phyloP scores from a whole-genome alignment of 2,888 invertebrate genomes.

The Sabellastarte sp. region DNA sequence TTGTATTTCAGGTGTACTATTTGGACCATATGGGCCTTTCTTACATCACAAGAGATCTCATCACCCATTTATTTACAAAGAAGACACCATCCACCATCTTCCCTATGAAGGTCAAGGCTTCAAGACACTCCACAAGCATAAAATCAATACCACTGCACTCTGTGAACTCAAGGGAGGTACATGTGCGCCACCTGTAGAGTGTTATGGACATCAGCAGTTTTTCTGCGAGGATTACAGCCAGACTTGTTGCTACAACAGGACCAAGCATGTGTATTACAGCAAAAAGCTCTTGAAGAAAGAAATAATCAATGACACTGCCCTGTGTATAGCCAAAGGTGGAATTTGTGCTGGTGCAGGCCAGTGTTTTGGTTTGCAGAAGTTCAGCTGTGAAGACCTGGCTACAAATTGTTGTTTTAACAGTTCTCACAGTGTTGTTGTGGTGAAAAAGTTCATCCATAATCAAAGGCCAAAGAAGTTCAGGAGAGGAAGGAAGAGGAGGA shows the following conservation, averaged over 20 bases:
- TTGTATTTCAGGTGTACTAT: neutral
- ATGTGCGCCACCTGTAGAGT: neutral
- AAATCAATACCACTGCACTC: neutral
- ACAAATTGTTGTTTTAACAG: neutral
- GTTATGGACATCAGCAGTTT: neutral
- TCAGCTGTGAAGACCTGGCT: neutral
- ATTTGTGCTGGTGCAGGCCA: neutral
- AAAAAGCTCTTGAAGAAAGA: neutral
- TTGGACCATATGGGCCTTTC: neutral
- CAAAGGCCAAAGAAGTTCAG: neutral
- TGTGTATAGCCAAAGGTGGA: neutral
- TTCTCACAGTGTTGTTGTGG: neutral
- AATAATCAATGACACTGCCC: neutral
- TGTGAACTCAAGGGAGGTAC: neutral
- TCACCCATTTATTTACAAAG: neutral
- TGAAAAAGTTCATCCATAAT: neutral
- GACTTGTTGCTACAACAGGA: neutral
- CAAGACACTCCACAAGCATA: neutral
- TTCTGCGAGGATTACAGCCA: neutral
- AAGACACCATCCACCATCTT: neutral
- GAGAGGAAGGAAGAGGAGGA: too few relatives aligned
- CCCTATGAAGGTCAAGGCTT: neutral
- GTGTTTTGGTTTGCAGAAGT: neutral
- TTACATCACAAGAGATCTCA: neutral
- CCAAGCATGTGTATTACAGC: neutral